Base-by-base conservation (phyloP, 2,113 vertebrate species). In the Ahaetulla prasina region DNA sequence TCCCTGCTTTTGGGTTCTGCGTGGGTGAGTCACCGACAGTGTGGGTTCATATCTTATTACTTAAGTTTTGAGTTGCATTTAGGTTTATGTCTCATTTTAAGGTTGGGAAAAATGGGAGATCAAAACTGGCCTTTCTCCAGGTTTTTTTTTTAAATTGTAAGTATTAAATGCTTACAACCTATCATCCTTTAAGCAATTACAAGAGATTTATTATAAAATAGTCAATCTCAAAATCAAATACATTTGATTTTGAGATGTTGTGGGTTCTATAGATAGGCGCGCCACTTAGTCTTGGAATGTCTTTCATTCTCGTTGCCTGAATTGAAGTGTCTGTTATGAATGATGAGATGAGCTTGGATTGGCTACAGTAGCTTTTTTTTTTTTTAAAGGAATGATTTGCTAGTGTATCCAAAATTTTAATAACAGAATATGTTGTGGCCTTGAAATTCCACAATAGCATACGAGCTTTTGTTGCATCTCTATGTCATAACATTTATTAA, bases 1-100 rank as follows among this genome's bases (percentile, higher is more conserved):
- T 92, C 60, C 88, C 92, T 90, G 74, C 88, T 92, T 63, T 92
- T 4, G 88, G 92, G 74, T 90, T 92, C 92, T 90, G 74, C 85
- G 45, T 92, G 88, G 92, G 92, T 92, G 92, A 92, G 92, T 92
- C 86, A 23, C 27, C 22, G 45, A 53, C 4, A 16, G n/a, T 45
- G 23, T 86, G 54, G 88, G 30, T 92, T 89, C 53, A 25, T 52
- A 54, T 88, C 20, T 43, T 89, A 54, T n/a, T 55, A 85, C 25
- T 45, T 18, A 60, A 23, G 22, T 92, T 47, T 85, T 55, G 87
- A 89, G 20, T 60, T 85, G 45, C 14, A 49, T 89, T 89, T 74
- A 57, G 50, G 18, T 49, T 89, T 89, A 23, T 92, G 35, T 86
- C 45, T 52, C 7, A 20, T 85, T 85, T 92, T 85, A 89, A 50